Evolutionary conservation across 2,113 vertebrate species (phyloP).

Genomic region (Paramormyrops kingsleyae): DNA sequence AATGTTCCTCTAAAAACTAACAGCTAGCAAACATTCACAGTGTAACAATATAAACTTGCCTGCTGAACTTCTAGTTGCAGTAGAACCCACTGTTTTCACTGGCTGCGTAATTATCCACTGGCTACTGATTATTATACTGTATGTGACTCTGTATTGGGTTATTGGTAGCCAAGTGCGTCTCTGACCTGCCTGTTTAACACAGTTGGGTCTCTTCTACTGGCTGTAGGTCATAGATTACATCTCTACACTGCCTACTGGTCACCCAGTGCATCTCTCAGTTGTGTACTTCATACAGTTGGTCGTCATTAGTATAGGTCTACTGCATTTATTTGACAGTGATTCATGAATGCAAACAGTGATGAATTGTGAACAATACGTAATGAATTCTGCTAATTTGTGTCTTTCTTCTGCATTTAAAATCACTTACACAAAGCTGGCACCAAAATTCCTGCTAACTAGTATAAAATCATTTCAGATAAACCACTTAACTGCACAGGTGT

Average conservation of each 20-base stretch:
- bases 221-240: background rate
- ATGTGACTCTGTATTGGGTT: background rate
- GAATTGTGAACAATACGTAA: background rate
- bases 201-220: background rate
- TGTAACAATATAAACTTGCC: background rate
- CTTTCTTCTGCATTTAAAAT: background rate
- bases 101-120: background rate
- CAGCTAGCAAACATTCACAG: background rate
- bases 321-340: slow-evolving; percentile 2
- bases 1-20: background rate
- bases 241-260: background rate
- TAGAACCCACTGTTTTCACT: background rate
- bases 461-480: background rate
- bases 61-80: background rate
- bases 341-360: slow-evolving; percentile 1
- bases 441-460: background rate
- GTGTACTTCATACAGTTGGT: background rate
- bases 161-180: background rate
- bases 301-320: background rate
- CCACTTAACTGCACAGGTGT: background rate
- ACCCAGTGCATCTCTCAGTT: background rate
- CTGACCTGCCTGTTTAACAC: background rate
- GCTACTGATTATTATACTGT: background rate
- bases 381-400: background rate
- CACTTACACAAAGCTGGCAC: background rate